Evolutionary conservation across 2,113 vertebrate species (phyloP).

Genomic region (Grallaria varia): DNA sequence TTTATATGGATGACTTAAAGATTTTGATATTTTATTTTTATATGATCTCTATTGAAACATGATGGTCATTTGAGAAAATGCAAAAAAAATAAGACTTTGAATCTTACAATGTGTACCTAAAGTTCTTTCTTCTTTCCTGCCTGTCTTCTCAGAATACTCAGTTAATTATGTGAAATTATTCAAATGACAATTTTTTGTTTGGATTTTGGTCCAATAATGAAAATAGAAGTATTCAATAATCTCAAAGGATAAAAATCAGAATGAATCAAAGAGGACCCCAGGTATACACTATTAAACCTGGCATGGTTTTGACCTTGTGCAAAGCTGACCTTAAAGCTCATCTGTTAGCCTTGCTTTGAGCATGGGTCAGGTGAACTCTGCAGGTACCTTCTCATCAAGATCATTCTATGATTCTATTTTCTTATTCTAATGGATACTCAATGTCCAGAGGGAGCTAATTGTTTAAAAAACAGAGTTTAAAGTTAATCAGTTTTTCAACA

Average conservation of each 20-base stretch:
- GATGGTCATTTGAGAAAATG: neutral
- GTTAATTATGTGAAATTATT: neutral
- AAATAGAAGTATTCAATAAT: neutral
- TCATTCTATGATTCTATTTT: neutral
- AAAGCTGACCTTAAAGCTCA: neutral
- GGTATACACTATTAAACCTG: neutral
- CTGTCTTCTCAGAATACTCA: neutral
- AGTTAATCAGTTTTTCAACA: neutral
- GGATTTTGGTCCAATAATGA: neutral
- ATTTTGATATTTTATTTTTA: neutral
- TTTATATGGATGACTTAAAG: neutral
- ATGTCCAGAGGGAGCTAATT: neutral
- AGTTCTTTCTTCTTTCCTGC: neutral
- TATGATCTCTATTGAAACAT: neutral
- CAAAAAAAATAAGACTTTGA: neutral
- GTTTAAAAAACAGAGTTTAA: neutral
- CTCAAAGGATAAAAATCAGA: neutral
- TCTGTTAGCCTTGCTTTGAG: neutral
- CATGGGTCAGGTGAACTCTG: neutral
- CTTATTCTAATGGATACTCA: neutral
- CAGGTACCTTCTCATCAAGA: neutral
- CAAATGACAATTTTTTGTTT: neutral
- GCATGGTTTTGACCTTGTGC: neutral
- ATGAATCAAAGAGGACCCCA: neutral
- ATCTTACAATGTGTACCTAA: neutral